These are phyloP conservation scores for Rhizoglyphus robini DNA, from an alignment of 1,140 invertebrate genomes.

Conservation along the genomic window DNA sequence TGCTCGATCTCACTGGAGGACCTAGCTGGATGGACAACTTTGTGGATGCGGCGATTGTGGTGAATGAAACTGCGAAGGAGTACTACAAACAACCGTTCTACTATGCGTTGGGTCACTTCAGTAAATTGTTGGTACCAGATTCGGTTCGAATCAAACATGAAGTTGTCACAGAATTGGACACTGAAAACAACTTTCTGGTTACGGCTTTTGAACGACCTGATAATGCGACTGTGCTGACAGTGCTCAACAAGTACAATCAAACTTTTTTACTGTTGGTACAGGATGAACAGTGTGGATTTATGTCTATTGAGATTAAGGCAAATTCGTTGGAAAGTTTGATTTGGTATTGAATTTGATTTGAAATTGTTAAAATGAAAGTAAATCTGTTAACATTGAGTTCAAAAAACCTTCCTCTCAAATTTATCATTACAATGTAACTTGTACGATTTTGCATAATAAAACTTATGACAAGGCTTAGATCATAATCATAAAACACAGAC, in stretches of 20 bases:
- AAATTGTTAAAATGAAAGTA: too few species aligned
- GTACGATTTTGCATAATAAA: too few species aligned
- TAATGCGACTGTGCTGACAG: slow-evolving; percentile 41
- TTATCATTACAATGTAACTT: too few species aligned
- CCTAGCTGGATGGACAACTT: slow-evolving; percentile 62
- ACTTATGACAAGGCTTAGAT: too few species aligned
- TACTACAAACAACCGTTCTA: too few species aligned
- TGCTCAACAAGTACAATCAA: slow-evolving; percentile 47
- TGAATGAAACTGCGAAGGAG: slow-evolving; percentile 46
- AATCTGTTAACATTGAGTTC: too few species aligned
- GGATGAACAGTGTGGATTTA: slow-evolving; percentile 29
- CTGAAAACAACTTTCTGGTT: slow-evolving; percentile 39
- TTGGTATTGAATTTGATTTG: slow-evolving; percentile 26
- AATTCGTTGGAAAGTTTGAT: slow-evolving; percentile 33
- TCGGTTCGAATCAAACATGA: slow-evolving; percentile 33
- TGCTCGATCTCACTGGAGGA: slow-evolving; percentile 57
- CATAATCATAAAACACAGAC: too few species aligned
- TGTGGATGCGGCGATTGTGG: slow-evolving; percentile 62
- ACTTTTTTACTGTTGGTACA: slow-evolving; percentile 26
- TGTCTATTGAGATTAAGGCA: slow-evolving; percentile 26
- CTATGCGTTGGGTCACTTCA: slow-evolving; percentile 71
- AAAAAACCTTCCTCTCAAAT: too few species aligned
- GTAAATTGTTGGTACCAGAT: slow-evolving; percentile 54
- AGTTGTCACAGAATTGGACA: slow-evolving; percentile 37
- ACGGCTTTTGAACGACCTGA: too few species aligned